Base-by-base conservation (phyloP, 2,888 invertebrate species). In the Parthenolecanium corni region DNA sequence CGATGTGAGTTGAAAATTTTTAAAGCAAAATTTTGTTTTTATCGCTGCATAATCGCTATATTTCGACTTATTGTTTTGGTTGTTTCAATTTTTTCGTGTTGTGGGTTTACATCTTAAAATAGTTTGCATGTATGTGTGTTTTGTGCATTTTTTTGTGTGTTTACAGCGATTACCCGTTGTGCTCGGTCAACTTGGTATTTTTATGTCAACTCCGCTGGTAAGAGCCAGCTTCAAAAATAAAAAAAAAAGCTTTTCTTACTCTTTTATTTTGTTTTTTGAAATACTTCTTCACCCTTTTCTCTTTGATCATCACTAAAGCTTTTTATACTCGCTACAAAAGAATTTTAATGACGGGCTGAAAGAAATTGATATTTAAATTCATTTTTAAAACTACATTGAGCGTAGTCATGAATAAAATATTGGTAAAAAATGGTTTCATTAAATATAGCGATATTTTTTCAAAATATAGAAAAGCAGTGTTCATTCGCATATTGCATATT, bases 181-280 rank as follows among this genome's bases (percentile, higher is more conserved):
- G 80, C 86, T 89, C 83, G 89, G 86, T 86, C 85, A 89, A 84
- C 89, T 89, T 85, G 89, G 89, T 85, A 87, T 89, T 80, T 87
- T 89, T 82, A 86, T 89, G 85, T 89, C 89, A 84, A 89, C 87
- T 84, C 89, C 89, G 79, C 83, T 89, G 89, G 89, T 89, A 89
- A 89, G 89, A 38, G 52, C 44, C 57, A 57, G 57, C 57, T 57
- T 57, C 11, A 46, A 44, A 31, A 31, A 31, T 31, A 31, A 9
- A 31, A 31, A 31, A 31, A 57, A 44, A 54, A 12, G 11, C 54
- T 38, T 42, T 54, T 54, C 14, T 12, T 53, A 14, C 3, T 38
- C 36, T 53, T 12, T 4, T 20, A 2, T 21, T 40, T 53, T 53
- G n/a, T 40, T 14, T 20, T 40, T 53, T 53, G 25, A 20, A 52